Conservation (phyloP, 2,888 invertebrate genomes). For the Drosophila maculinotata region DNA sequence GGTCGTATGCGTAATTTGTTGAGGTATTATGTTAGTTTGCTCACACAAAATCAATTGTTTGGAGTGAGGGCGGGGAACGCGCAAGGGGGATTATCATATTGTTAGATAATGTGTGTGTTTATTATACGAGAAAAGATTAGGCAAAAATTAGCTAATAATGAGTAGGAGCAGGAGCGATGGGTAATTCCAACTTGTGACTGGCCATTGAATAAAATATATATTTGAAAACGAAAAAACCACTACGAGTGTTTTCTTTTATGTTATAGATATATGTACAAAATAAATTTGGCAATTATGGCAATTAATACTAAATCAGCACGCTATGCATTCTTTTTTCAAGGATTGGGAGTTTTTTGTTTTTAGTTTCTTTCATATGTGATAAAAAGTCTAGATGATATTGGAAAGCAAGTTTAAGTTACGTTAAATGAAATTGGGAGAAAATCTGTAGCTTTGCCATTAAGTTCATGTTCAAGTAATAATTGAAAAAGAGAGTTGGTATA, state of each 20-base stretch:
- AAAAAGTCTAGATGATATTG: constrained; percentile 42
- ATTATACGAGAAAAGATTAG: constrained; percentile 16
- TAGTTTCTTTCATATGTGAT: constrained; percentile 31
- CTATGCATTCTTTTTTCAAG: constrained; percentile 46
- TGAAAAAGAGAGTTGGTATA: constrained; percentile 44
- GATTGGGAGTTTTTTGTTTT: constrained; percentile 7
- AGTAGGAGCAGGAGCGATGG: neutral
- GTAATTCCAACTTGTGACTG: constrained; percentile 22
- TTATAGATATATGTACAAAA: constrained; percentile 48
- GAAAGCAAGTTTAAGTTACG: constrained; percentile 39
- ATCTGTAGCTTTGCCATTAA: constrained; percentile 32
- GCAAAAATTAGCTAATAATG: constrained; percentile 33
- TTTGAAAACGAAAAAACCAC: constrained; percentile 27
- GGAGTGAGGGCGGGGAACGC: neutral
- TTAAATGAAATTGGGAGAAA: constrained; percentile 28
- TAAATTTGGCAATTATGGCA: constrained; percentile 15
- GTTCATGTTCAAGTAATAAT: constrained; percentile 43
- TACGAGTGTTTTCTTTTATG: constrained; percentile 13
- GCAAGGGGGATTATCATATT: constrained; percentile 1
- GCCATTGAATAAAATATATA: constrained; percentile 22
- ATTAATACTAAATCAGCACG: constrained; percentile 51
- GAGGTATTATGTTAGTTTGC: constrained; percentile 21
- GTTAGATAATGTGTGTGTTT: constrained; percentile 41
- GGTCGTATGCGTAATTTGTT: constrained; percentile 57
- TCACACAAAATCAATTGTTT: constrained; percentile 43